Conservation (phyloP, 2,797 vertebrate species). For the Austrolebias charrua region DNA sequence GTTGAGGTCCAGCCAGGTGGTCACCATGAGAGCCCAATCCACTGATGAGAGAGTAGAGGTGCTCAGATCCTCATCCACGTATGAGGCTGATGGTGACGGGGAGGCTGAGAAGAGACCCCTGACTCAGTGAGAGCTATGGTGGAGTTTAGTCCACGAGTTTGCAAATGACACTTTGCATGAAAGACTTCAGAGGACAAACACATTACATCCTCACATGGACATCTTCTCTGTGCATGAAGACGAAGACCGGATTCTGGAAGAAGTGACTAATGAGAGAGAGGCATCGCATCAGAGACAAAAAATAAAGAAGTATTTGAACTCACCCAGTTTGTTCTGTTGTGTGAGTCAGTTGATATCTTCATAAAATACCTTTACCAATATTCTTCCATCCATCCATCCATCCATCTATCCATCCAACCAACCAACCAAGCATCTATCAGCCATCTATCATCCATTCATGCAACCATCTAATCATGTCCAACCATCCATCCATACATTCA, state of each 20-base stretch:
- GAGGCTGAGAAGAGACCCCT: constrained; percentile 61
- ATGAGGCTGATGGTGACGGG: constrained; percentile 69
- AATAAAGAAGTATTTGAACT: too few relatives aligned
- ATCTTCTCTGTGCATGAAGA: constrained; percentile 64
- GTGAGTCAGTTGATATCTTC: too few relatives aligned
- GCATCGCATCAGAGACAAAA: constrained; percentile 35
- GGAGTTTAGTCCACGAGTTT: constrained; percentile 82
- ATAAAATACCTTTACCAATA: too few relatives aligned
- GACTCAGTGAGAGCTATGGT: constrained; percentile 72
- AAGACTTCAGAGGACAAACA: constrained; percentile 63
- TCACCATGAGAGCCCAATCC: constrained; percentile 71
- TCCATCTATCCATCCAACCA: too few relatives aligned
- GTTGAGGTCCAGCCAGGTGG: constrained; percentile 69
- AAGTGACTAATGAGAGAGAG: constrained; percentile 59
- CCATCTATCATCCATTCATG: too few relatives aligned
- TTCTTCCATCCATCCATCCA: too few relatives aligned
- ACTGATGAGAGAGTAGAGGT: constrained; percentile 70
- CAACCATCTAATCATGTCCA: too few relatives aligned
- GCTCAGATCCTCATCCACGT: constrained; percentile 74
- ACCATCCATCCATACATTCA: too few relatives aligned
- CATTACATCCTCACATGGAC: constrained; percentile 67
- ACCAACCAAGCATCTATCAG: too few relatives aligned
- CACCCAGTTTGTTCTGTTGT: too few relatives aligned
- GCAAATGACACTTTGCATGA: constrained; percentile 64
- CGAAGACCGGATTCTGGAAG: constrained; percentile 26